phyloP scores from a whole-genome alignment of 2,113 vertebrate genomes.

The Calcarius ornatus region DNA sequence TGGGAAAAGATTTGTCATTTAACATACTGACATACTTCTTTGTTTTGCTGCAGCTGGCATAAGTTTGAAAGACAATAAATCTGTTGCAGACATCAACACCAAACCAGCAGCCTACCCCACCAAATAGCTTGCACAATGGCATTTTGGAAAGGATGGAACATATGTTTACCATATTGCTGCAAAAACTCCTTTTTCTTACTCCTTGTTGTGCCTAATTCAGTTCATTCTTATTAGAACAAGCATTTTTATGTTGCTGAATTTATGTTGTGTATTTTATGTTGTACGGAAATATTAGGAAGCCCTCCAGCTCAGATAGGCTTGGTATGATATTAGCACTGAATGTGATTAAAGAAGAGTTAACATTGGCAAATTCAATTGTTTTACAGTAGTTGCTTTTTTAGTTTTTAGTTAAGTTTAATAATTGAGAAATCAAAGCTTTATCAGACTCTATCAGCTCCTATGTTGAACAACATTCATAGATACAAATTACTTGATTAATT shows the following conservation, averaged over 20 bases:
- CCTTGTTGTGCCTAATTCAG: neutral
- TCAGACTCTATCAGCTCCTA: neutral
- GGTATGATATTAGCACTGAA: neutral
- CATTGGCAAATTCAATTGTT: neutral
- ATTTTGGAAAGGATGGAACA: neutral
- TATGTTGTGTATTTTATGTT: neutral
- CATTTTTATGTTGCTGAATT: neutral
- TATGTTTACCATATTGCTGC: neutral
- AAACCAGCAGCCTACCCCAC: conserved; percentile 20
- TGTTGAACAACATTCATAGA: neutral
- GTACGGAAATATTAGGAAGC: neutral
- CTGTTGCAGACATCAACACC: neutral
- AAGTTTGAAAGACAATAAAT: conserved; percentile 45
- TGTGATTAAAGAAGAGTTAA: neutral
- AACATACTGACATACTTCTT: conserved; percentile 22
- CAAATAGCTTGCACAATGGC: neutral
- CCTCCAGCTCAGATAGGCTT: neutral
- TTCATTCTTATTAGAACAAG: neutral
- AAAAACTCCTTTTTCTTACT: neutral
- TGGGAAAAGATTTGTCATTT: conserved; percentile 21
- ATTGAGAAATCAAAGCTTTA: neutral
- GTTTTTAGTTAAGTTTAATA: neutral
- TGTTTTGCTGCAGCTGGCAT: conserved; percentile 45
- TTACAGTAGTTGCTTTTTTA: neutral
- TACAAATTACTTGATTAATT: neutral